Percentiles rank a stretch among this genome's conserved stretches.
These are phyloP conservation scores for Anthoscopus minutus DNA, from an alignment of 2,113 vertebrate genomes.

Conservation along the genomic window DNA sequence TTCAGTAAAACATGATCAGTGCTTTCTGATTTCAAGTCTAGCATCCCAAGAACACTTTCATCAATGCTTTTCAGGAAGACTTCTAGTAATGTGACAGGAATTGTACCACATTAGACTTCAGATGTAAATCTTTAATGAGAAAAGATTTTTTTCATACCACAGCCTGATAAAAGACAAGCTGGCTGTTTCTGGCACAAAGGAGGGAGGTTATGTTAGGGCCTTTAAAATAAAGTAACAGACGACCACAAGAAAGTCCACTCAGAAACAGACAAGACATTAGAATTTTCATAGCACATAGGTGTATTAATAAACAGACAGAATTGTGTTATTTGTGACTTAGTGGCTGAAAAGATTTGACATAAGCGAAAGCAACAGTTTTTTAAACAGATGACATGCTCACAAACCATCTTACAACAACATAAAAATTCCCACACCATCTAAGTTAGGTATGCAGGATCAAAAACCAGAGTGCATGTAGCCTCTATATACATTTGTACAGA, in stretches of 20 bases:
- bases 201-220: neutral
- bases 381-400: neutral
- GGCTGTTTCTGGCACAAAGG: neutral
- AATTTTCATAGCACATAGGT: neutral
- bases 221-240: neutral
- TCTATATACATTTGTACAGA: neutral
- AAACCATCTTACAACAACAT: neutral
- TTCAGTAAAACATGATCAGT: neutral
- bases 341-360: neutral
- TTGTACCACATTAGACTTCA: neutral
- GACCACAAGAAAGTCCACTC: neutral
- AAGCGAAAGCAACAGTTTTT: neutral
- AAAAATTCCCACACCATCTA: neutral
- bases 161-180: neutral
- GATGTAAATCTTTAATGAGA: neutral
- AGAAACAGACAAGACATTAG: neutral
- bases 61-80: neutral
- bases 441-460: neutral
- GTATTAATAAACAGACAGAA: neutral
- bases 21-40: neutral
- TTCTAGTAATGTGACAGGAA: neutral
- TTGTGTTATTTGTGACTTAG: neutral
- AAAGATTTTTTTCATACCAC: neutral
- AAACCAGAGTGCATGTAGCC: neutral
- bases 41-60: neutral